Percentiles rank a stretch among this genome's conserved stretches.
Evolutionary conservation across 2,888 invertebrate species (phyloP).

Genomic region (Amaurobius ferox): DNA sequence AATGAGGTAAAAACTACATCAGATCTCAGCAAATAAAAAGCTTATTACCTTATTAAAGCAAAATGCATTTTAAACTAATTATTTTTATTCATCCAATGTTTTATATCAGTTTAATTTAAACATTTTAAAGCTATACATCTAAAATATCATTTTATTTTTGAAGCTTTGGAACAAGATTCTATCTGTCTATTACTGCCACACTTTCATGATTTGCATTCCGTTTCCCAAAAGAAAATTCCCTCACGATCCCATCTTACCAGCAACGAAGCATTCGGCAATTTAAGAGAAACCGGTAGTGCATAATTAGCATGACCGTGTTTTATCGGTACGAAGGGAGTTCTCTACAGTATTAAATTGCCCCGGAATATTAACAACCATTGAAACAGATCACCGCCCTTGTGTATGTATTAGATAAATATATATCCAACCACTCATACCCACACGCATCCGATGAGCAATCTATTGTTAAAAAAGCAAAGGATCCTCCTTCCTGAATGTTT

Average conservation of each 20-base stretch:
- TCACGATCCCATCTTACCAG: not conserved
- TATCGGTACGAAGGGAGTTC: conserved; percentile 10
- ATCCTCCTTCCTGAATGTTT: conserved; percentile 35
- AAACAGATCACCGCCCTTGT: conserved; percentile 49
- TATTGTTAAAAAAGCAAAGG: conserved; percentile 35
- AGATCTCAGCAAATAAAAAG: no score
- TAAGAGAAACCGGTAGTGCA: not conserved
- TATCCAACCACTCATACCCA: conserved; percentile 24
- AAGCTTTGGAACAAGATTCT: no score
- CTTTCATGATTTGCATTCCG: no score
- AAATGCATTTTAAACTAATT: no score
- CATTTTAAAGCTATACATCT: no score
- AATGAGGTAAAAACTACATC: no score
- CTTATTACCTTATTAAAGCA: no score
- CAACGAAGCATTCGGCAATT: not conserved
- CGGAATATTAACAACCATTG: conserved; percentile 45
- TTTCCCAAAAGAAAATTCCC: no score
- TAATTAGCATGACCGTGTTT: not conserved
- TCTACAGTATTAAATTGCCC: not conserved
- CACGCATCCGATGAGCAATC: conserved; percentile 38
- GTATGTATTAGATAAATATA: conserved; percentile 25
- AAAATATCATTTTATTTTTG: no score
- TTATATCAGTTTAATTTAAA: no score
- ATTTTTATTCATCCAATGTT: no score
- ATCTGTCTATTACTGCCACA: no score